Percentiles rank a stretch among this genome's conserved stretches.
These are phyloP conservation scores for Heloderma charlesbogerti DNA, from an alignment of 2,113 vertebrate species.

Conservation along the genomic window DNA sequence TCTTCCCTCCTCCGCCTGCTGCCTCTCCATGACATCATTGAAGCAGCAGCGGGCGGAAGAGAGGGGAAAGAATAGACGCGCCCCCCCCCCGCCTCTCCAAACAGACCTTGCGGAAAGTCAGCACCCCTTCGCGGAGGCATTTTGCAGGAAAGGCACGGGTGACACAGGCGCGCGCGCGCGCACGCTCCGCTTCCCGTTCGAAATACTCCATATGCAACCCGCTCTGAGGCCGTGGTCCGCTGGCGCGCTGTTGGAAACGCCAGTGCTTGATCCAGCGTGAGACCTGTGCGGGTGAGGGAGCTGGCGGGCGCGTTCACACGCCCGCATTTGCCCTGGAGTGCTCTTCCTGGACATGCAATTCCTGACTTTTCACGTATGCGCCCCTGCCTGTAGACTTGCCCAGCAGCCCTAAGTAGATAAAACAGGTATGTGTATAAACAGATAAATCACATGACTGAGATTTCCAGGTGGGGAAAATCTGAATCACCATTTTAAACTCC, in stretches of 20 bases:
- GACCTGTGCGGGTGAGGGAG: background rate
- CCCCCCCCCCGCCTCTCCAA: background rate
- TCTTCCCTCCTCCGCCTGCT: slow-evolving; percentile 53
- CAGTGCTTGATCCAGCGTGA: background rate
- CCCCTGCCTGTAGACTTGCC: background rate
- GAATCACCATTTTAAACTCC: background rate
- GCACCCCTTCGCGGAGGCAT: background rate
- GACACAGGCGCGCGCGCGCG: background rate
- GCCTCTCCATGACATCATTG: slow-evolving; percentile 88
- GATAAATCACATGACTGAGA: background rate
- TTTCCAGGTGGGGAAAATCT: background rate
- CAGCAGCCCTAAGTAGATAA: background rate
- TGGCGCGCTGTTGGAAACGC: background rate
- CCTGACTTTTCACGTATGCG: background rate
- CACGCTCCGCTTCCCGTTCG: background rate
- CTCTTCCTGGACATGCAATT: no score
- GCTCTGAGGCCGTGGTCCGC: no score
- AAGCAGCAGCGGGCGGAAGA: slow-evolving; percentile 57
- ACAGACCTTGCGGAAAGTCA: slow-evolving; percentile 5
- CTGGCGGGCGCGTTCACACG: background rate
- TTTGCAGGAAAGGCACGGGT: background rate
- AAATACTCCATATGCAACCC: background rate
- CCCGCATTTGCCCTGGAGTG: background rate
- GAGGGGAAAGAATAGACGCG: slow-evolving; percentile 44
- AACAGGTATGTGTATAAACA: background rate